These are phyloP conservation scores for Zootermopsis nevadensis DNA, from an alignment of 2,888 invertebrate genomes.

Conservation along the genomic window DNA sequence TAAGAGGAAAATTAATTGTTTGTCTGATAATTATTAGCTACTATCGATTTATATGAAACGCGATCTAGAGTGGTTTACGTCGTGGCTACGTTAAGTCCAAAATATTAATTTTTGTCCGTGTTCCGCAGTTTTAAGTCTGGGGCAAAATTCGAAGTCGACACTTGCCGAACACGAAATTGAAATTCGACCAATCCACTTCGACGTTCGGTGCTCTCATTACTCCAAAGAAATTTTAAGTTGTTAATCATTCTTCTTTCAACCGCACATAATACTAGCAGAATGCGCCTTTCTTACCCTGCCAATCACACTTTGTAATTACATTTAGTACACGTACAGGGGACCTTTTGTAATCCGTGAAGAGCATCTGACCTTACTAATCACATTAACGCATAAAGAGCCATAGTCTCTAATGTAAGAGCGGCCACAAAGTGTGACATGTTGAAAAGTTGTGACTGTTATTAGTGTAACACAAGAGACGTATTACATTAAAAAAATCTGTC, in stretches of 20 bases:
- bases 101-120: neutral
- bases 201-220: too few relatives aligned
- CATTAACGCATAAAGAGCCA: neutral
- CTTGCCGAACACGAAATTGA: too few relatives aligned
- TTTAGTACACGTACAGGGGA: neutral
- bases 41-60: neutral
- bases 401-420: neutral
- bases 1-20: constrained; percentile 1
- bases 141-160: too few relatives aligned
- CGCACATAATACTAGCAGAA: too few relatives aligned
- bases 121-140: neutral
- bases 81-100: neutral
- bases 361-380: neutral
- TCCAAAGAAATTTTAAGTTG: too few relatives aligned
- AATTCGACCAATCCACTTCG: too few relatives aligned
- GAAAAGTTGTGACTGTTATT: too few relatives aligned
- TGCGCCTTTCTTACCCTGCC: neutral
- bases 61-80: neutral
- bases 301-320: neutral
- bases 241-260: too few relatives aligned
- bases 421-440: too few relatives aligned
- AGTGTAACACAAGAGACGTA: too few relatives aligned
- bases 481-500: too few relatives aligned
- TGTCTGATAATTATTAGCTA: neutral
- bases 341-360: neutral